These are phyloP conservation scores for Hipposideros larvatus DNA, from an alignment of 2,797 vertebrate genomes.

Conservation along the genomic window DNA sequence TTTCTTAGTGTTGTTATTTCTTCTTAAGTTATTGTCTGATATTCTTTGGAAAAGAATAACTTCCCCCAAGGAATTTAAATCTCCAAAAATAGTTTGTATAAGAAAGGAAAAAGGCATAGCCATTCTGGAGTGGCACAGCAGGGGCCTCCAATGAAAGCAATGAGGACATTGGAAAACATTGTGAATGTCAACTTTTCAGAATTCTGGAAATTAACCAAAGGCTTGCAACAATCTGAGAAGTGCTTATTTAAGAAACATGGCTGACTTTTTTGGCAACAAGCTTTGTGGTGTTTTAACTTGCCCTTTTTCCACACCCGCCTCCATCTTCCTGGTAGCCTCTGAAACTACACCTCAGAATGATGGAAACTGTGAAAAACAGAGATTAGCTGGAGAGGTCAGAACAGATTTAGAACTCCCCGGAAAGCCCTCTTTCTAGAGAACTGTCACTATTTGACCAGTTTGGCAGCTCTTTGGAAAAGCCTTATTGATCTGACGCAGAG, in stretches of 20 bases:
- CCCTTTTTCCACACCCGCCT: not conserved
- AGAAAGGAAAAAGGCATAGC: not conserved
- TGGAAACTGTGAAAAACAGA: not conserved
- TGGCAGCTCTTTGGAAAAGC: not conserved
- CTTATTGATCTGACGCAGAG: not conserved
- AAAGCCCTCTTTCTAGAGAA: not conserved
- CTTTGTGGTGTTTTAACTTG: not conserved
- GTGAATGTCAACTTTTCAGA: not conserved
- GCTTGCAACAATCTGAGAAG: not conserved
- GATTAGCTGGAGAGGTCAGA: not conserved
- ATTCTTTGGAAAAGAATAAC: not conserved
- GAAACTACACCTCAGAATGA: not conserved
- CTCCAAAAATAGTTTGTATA: not conserved
- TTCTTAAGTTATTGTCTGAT: not conserved
- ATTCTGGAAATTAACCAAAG: slow-evolving; percentile 7
- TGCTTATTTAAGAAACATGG: not conserved
- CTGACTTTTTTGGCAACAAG: not conserved
- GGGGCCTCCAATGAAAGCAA: not conserved
- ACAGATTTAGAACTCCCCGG: not conserved
- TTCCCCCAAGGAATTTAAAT: not conserved
- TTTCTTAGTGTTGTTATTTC: not conserved
- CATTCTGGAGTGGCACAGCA: not conserved
- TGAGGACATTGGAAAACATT: not conserved
- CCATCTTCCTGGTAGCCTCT: not conserved
- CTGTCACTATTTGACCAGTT: not conserved